Evolutionary conservation across 53 echinoderm and acorn worm genomes (phyloP).

Genomic region (Hippasteria phrygiana): DNA sequence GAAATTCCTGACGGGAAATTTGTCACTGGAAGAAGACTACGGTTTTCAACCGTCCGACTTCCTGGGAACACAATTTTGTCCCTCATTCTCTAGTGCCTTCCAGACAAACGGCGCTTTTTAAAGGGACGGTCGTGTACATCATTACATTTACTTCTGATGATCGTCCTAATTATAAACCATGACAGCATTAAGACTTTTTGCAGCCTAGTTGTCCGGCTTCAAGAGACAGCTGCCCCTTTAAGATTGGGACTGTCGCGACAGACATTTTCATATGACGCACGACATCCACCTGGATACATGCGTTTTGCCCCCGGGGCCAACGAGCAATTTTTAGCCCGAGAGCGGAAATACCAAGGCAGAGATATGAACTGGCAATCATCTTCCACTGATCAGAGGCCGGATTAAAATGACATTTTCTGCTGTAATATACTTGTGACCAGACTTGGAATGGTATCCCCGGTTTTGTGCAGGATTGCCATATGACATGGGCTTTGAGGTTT

Average conservation of each 20-base stretch:
- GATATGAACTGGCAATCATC: neutral
- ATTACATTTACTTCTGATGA: too few relatives aligned
- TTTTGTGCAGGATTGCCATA: neutral
- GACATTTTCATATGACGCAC: constrained; percentile 9
- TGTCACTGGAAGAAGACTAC: too few relatives aligned
- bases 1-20: too few relatives aligned
- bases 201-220: too few relatives aligned
- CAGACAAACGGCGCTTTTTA: too few relatives aligned
- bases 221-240: too few relatives aligned
- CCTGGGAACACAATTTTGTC: too few relatives aligned
- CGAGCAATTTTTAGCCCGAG: neutral
- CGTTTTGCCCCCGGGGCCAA: neutral
- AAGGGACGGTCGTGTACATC: too few relatives aligned
- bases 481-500: neutral
- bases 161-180: too few relatives aligned
- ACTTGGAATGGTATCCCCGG: neutral
- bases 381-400: neutral
- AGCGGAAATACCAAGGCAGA: constrained; percentile 16
- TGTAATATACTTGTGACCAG: neutral
- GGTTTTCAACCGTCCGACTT: too few relatives aligned
- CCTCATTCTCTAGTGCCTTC: too few relatives aligned
- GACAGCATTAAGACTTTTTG: too few relatives aligned
- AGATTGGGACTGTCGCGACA: neutral
- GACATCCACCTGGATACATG: neutral
- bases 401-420: neutral